Percentiles rank a stretch among this genome's conserved stretches.
Conservation (phyloP, 2,888 invertebrate genomes). For the Diaprepes abbreviatus region DNA sequence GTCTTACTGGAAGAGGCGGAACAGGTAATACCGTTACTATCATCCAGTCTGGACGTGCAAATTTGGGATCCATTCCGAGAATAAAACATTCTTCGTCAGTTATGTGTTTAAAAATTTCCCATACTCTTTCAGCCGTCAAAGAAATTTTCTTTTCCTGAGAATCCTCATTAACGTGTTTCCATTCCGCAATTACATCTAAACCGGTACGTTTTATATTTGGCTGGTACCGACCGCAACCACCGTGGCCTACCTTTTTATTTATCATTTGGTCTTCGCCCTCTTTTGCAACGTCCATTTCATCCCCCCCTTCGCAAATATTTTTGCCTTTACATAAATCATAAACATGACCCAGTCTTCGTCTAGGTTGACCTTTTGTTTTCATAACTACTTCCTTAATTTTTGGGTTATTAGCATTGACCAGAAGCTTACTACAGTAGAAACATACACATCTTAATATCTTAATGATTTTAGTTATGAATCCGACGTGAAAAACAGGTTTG, state of each 20-base stretch:
- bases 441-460: conserved; percentile 99
- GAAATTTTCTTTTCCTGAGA: conserved; percentile 96
- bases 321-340: conserved; percentile 99
- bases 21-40: conserved; percentile 97
- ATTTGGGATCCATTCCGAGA: conserved; percentile 95
- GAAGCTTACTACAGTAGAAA: conserved; percentile 97
- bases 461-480: conserved; percentile 96
- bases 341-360: conserved; percentile 93
- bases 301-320: conserved; percentile 98
- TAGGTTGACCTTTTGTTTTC: conserved; percentile 96
- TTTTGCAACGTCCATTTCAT: conserved; percentile 94
- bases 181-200: conserved; percentile 95
- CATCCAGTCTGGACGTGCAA: conserved; percentile 99
- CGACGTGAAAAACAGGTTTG: conserved; percentile 98
- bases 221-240: conserved; percentile 98
- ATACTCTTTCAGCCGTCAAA: conserved; percentile 95
- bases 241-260: conserved; percentile 80
- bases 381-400: conserved; percentile 94
- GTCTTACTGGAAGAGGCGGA: conserved; percentile 95
- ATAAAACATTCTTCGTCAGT: conserved; percentile 97
- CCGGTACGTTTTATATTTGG: conserved; percentile 92
- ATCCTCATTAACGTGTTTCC: conserved; percentile 99
- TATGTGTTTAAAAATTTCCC: conserved; percentile 96
- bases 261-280: conserved; percentile 67
- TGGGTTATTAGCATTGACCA: conserved; percentile 93